Evolutionary conservation across 2,888 invertebrate species (phyloP).

Genomic region (Pterostichus niger): DNA sequence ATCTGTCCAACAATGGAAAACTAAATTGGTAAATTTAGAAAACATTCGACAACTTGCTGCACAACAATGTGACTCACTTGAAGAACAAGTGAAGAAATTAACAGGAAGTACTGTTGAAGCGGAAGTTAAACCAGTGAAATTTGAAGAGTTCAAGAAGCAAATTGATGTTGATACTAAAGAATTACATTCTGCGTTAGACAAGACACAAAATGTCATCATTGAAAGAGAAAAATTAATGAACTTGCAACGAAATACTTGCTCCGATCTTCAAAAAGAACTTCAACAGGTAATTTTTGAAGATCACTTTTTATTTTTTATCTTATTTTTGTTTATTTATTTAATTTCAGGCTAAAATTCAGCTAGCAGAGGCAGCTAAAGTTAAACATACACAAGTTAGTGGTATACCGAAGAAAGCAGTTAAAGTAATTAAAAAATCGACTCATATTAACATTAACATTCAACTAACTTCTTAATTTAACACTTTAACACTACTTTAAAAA

Average conservation of each 20-base stretch:
- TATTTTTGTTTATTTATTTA: neutral
- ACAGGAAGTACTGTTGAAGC: constrained; percentile 68
- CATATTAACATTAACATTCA: neutral
- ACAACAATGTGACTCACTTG: constrained; percentile 67
- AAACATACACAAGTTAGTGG: constrained; percentile 2
- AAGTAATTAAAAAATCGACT: constrained; percentile 51
- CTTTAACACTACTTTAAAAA: constrained; percentile 3
- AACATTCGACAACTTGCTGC: constrained; percentile 33
- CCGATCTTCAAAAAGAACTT: constrained; percentile 68
- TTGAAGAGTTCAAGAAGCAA: constrained; percentile 74
- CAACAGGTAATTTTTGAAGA: constrained; percentile 61
- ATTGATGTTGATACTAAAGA: constrained; percentile 68
- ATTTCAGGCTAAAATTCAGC: constrained; percentile 33
- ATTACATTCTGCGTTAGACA: constrained; percentile 69
- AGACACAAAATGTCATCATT: constrained; percentile 62
- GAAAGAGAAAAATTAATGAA: constrained; percentile 69
- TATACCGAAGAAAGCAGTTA: constrained; percentile 49
- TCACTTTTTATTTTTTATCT: neutral
- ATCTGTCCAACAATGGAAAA: constrained; percentile 58
- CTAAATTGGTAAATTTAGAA: constrained; percentile 36
- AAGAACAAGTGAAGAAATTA: constrained; percentile 68
- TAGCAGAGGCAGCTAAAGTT: constrained; percentile 35
- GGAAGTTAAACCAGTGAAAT: constrained; percentile 68
- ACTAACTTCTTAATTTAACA: neutral
- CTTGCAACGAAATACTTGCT: constrained; percentile 68